A percentile compares a stretch with the other conserved stretches of the same genome.
Conservation (phyloP, 2,888 invertebrate genomes). For the Tinea semifulvella region DNA sequence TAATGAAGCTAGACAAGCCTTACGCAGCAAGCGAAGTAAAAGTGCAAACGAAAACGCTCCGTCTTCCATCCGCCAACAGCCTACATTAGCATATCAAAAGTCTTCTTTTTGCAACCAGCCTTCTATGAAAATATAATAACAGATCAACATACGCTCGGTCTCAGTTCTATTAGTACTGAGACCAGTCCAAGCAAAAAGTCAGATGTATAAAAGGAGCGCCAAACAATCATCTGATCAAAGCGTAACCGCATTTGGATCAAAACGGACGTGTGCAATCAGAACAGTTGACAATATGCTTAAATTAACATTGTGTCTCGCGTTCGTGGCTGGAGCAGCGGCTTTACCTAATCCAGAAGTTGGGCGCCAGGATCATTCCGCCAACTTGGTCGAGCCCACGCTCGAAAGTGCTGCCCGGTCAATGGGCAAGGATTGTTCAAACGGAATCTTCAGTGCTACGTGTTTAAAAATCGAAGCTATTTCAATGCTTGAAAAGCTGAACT, state of each 20-base stretch:
- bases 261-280: slow-evolving; percentile 34
- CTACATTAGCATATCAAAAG: slow-evolving; percentile 19
- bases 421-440: slow-evolving; percentile 47
- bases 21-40: slow-evolving; percentile 7
- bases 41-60: not conserved
- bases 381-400: slow-evolving; percentile 30
- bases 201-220: slow-evolving; percentile 57
- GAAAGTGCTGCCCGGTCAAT: slow-evolving; percentile 38
- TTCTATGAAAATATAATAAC: slow-evolving; percentile 62
- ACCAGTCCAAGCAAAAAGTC: slow-evolving; percentile 42
- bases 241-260: slow-evolving; percentile 37
- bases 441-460: slow-evolving; percentile 52
- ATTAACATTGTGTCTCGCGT: slow-evolving; percentile 26
- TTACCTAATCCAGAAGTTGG: slow-evolving; percentile 43
- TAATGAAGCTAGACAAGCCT: slow-evolving; percentile 39
- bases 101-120: slow-evolving; percentile 48
- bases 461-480: slow-evolving; percentile 55
- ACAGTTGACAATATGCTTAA: slow-evolving; percentile 36
- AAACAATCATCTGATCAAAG: slow-evolving; percentile 52
- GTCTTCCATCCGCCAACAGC: not conserved
- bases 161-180: slow-evolving; percentile 40
- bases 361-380: slow-evolving; percentile 23
- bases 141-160: slow-evolving; percentile 35
- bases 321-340: slow-evolving; percentile 31
- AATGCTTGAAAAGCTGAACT: slow-evolving; percentile 45